phyloP scores from a whole-genome alignment of 2,888 invertebrate species.

The Drosophila greeni region DNA sequence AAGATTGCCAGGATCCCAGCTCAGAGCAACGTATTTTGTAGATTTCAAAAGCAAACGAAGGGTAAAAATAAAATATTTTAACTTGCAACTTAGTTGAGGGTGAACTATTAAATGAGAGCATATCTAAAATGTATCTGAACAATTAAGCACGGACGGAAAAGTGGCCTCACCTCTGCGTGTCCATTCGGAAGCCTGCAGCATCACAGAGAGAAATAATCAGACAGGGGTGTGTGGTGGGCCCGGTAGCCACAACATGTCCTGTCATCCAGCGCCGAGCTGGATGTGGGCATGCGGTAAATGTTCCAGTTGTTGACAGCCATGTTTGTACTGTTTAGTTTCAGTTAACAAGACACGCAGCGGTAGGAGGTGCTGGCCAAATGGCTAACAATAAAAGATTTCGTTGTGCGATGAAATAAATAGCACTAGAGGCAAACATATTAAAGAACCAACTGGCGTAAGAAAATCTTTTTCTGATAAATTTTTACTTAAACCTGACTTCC shows the following conservation, averaged over 20 bases:
- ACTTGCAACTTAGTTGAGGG: no score
- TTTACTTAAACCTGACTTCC: neutral
- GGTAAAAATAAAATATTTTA: neutral
- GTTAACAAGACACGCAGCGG: constrained; percentile 57
- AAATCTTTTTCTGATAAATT: neutral
- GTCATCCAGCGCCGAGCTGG: constrained; percentile 67
- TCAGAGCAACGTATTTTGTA: neutral
- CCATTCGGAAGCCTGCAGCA: constrained; percentile 57
- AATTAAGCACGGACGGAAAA: constrained; percentile 51
- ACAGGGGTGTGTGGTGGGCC: constrained; percentile 49
- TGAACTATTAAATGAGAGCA: neutral
- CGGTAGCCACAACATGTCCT: constrained; percentile 73
- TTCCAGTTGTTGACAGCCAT: constrained; percentile 72
- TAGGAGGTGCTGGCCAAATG: constrained; percentile 5
- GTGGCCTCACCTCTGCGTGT: neutral
- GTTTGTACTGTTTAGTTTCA: constrained; percentile 74
- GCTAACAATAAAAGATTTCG: constrained; percentile 23
- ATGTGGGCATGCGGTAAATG: constrained; percentile 69
- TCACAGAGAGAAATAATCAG: constrained; percentile 39
- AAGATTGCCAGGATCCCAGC: neutral
- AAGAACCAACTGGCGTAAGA: neutral
- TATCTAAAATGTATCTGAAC: constrained; percentile 54
- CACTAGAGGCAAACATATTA: neutral
- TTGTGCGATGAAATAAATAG: neutral
- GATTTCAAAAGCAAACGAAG: neutral